These are phyloP conservation scores for Romanogobio albipinnatus DNA, from an alignment of 2,113 vertebrate species.

Conservation along the genomic window DNA sequence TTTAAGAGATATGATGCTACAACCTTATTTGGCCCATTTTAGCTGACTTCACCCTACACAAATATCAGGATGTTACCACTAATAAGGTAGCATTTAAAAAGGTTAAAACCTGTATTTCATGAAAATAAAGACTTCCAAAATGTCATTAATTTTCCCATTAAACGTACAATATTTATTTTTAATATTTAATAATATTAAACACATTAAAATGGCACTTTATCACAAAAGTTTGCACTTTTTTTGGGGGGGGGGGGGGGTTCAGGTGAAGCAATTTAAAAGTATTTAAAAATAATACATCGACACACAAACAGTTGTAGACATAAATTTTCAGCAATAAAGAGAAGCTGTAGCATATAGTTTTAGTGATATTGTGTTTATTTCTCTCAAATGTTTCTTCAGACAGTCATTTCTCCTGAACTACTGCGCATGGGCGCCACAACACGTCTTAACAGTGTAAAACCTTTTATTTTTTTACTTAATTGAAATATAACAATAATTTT, in stretches of 20 bases:
- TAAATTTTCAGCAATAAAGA: not conserved
- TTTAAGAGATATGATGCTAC: too few species aligned
- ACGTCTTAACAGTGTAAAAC: constrained; percentile 53
- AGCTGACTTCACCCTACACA: not conserved
- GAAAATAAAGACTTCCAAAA: not conserved
- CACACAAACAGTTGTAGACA: not conserved
- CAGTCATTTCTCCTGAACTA: constrained; percentile 50
- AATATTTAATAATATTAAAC: not conserved
- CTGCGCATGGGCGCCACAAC: constrained; percentile 36
- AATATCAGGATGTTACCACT: not conserved
- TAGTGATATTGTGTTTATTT: constrained; percentile 59
- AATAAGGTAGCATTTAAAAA: not conserved
- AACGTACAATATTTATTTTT: not conserved
- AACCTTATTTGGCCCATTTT: too few species aligned
- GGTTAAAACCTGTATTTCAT: not conserved
- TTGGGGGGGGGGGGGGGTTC: too few species aligned
- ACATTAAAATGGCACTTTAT: too few species aligned
- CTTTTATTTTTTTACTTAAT: constrained; percentile 44
- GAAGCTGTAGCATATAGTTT: not conserved
- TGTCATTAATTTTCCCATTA: not conserved
- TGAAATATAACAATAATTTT: constrained; percentile 61
- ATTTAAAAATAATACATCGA: too few species aligned
- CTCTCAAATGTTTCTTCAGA: constrained; percentile 51
- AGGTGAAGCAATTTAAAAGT: too few species aligned
- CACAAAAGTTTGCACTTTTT: too few species aligned